A percentile compares a stretch with the other conserved stretches of the same genome.
phyloP scores from a whole-genome alignment of 2,888 invertebrate species.

The Augochlorella aurata region DNA sequence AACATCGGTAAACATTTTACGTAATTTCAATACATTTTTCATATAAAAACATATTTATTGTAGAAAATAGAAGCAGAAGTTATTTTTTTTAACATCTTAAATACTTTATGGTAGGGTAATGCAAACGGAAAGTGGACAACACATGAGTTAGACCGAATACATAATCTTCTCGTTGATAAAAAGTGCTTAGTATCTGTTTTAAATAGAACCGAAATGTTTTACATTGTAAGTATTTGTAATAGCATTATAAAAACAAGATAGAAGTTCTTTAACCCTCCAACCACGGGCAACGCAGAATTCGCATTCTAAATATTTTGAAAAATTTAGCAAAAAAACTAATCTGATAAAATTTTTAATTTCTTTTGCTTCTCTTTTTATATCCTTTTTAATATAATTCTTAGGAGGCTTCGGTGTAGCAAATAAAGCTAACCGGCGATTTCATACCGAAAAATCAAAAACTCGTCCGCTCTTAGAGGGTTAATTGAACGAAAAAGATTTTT shows the following conservation, averaged over 20 bases:
- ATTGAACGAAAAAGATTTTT: no score
- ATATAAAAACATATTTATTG: neutral
- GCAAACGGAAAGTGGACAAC: conserved; percentile 82
- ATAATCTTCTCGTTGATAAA: conserved; percentile 84
- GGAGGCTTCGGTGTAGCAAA: no score
- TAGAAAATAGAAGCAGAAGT: neutral
- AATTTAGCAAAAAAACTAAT: no score
- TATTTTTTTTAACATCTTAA: neutral
- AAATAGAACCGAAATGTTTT: conserved; percentile 67
- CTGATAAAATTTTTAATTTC: no score
- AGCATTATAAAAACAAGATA: neutral
- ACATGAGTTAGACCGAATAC: conserved; percentile 85
- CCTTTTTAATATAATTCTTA: no score
- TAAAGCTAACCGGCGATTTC: no score
- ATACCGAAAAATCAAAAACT: no score
- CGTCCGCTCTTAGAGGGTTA: no score
- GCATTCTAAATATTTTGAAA: no score
- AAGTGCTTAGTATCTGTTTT: conserved; percentile 83
- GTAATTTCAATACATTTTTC: neutral
- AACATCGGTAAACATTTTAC: conserved; percentile 79
- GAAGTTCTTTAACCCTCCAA: no score
- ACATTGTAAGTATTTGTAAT: conserved; percentile 68
- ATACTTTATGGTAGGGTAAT: conserved; percentile 29
- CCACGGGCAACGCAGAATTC: no score
- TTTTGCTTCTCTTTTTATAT: no score